Evolutionary conservation across 2,888 invertebrate species (phyloP).

Genomic region (Scaptomyza reducta): DNA sequence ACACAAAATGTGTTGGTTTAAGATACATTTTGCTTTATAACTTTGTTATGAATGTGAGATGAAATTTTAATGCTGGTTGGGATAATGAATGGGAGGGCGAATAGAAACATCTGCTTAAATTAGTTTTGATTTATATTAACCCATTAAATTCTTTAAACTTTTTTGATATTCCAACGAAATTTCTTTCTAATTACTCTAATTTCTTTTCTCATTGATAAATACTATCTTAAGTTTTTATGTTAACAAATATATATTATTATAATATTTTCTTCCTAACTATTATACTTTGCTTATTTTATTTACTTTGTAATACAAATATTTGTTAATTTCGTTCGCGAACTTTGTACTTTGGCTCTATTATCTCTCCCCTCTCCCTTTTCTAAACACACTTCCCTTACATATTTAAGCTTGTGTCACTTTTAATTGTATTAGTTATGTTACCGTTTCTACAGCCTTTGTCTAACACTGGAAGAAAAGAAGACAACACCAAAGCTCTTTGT

Average conservation of each 20-base stretch:
- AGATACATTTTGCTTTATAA: not conserved
- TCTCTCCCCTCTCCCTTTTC: not conserved
- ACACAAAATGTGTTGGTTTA: constrained; percentile 11
- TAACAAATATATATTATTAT: not conserved
- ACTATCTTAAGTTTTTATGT: no score
- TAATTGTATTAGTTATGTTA: constrained; percentile 19
- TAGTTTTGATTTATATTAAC: no score
- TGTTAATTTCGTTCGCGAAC: not conserved
- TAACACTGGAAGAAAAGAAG: constrained; percentile 8
- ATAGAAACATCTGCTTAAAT: no score
- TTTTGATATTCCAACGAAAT: no score
- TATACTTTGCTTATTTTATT: no score
- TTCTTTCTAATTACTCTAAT: no score
- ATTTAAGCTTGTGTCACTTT: constrained; percentile 13
- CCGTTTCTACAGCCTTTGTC: constrained; percentile 29
- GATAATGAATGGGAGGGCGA: no score
- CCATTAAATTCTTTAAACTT: no score
- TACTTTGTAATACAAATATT: no score
- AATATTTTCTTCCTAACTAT: no score
- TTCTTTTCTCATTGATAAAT: not conserved
- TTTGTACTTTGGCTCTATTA: not conserved
- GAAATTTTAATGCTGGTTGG: no score
- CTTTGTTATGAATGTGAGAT: not conserved
- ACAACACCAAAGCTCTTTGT: constrained; percentile 22
- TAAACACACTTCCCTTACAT: not conserved